Conservation (phyloP, 2,888 invertebrate species). For the Lottia gigantea region DNA sequence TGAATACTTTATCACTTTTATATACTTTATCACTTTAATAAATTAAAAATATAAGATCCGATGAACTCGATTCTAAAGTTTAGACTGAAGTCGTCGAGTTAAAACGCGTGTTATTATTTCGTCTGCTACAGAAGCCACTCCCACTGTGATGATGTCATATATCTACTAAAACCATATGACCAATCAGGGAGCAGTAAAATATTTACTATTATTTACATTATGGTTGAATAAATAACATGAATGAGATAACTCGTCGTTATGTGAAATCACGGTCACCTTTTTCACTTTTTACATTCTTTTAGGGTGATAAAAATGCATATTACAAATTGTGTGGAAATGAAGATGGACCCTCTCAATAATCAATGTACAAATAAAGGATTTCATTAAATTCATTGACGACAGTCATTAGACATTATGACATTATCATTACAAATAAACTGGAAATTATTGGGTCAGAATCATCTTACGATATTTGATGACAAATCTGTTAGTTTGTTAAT, state of each 20-base stretch:
- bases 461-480: no score
- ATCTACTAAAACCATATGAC: background rate
- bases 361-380: no score
- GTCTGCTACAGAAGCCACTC: background rate
- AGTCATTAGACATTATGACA: no score
- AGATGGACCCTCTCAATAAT: no score
- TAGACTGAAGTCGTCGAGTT: background rate
- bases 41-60: background rate
- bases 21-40: background rate
- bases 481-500: no score
- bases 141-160: constrained; percentile 3
- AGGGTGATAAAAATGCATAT: background rate
- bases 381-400: no score
- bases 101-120: background rate
- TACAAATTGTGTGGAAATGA: no score
- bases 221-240: constrained; percentile 5
- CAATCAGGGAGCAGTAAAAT: background rate
- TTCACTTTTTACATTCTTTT: constrained; percentile 1
- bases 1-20: background rate
- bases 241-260: constrained; percentile 1
- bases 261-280: background rate
- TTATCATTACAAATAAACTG: no score
- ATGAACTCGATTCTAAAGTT: background rate
- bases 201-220: constrained; percentile 2
- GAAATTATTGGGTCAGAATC: no score